phyloP scores from a whole-genome alignment of 2,113 vertebrate genomes.

The Neogobius melanostomus region DNA sequence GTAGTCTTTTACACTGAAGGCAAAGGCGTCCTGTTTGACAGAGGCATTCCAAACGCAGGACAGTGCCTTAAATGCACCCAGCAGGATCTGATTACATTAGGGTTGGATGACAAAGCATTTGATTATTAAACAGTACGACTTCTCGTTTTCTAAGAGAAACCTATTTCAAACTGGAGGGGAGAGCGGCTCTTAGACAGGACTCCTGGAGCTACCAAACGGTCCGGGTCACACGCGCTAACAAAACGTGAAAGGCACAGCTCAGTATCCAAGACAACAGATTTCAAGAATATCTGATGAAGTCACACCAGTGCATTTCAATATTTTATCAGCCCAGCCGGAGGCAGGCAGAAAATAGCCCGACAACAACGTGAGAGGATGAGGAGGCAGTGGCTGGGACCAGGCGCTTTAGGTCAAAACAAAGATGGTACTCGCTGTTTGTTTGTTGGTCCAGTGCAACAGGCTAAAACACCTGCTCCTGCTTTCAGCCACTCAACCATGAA shows the following conservation, averaged over 20 bases:
- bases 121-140: conserved; percentile 3
- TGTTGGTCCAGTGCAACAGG: conserved; percentile 40
- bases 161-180: neutral
- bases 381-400: conserved; percentile 10
- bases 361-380: conserved; percentile 23
- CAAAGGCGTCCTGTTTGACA: neutral
- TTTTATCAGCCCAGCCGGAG: conserved; percentile 55
- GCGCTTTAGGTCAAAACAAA: conserved; percentile 14
- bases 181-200: conserved; percentile 11
- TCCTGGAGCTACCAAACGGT: conserved; percentile 17
- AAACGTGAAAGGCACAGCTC: conserved; percentile 6
- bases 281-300: conserved; percentile 60
- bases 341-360: conserved; percentile 33
- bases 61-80: conserved; percentile 9
- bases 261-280: conserved; percentile 65
- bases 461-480: conserved; percentile 2
- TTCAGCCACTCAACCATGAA: neutral
- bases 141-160: conserved; percentile 17
- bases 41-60: conserved; percentile 25
- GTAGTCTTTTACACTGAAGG: neutral
- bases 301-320: conserved; percentile 61
- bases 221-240: conserved; percentile 15
- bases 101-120: conserved; percentile 5
- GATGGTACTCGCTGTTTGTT: conserved; percentile 17
- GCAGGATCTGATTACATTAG: conserved; percentile 14